Conservation (phyloP, 2,797 vertebrate genomes). For the Coregonus sp. region DNA sequence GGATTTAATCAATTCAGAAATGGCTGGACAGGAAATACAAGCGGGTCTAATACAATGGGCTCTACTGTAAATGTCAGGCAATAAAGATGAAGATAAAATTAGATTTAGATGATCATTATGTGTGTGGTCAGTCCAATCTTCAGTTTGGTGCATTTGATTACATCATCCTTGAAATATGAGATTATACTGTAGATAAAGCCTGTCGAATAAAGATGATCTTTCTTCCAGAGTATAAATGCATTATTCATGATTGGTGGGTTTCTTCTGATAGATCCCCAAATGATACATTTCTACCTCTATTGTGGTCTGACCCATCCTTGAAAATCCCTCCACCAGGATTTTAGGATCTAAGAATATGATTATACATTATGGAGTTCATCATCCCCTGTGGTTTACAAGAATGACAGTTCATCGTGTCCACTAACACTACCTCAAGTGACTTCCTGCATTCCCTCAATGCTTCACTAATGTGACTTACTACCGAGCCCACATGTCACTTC, state of each 20-base stretch:
- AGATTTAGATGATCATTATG: neutral
- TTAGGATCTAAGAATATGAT: neutral
- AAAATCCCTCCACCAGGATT: too few species aligned
- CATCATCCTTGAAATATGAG: neutral
- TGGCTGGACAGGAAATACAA: neutral
- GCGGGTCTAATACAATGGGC: neutral
- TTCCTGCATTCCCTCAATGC: neutral
- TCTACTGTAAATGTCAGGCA: neutral
- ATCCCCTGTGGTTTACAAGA: neutral
- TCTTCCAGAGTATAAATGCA: neutral
- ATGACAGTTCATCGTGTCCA: slow-evolving; percentile 2
- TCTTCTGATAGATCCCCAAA: neutral
- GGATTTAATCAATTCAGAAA: neutral
- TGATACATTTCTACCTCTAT: neutral
- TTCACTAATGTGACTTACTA: neutral
- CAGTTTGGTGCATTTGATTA: neutral
- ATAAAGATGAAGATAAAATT: neutral
- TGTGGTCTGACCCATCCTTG: too few species aligned
- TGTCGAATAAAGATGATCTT: neutral
- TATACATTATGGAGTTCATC: slow-evolving; percentile 4
- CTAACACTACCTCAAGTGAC: slow-evolving; percentile 1
- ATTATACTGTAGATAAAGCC: neutral
- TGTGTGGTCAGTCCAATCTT: neutral
- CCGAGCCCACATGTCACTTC: neutral
- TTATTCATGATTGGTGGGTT: neutral